Evolutionary conservation across 2,888 invertebrate species (phyloP), one percentile per base, ranked within the genome.

Genomic region (Lymantria dispar): DNA sequence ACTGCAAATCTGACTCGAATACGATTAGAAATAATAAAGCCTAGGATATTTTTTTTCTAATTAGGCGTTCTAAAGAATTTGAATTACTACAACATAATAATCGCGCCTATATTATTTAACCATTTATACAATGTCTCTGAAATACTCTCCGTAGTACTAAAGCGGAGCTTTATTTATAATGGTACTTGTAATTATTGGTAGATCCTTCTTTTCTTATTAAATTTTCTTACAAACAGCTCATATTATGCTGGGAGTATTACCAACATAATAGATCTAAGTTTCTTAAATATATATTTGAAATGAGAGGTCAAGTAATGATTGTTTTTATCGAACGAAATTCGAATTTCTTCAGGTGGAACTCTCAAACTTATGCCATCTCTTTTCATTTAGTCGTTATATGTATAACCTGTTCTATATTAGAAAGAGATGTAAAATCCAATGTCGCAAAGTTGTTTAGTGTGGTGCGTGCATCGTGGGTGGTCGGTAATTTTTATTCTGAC

Each of bases 381-480:
- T 31, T 71, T 53, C 36, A 30, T 9, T 51, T 12, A 51, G 47
- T 8, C 7, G 13, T 7, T 38, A 12, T 42, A 43, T 50, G 39
- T 14, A 38, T 41, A 48, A 48, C 47, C 46, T 58, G 54, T 62
- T 54, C 43, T 49, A 40, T 33, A 48, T 7, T 11, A 13, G 44
- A 66, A 13, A 13, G 56, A 38, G 60, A 60, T 7, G 42, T 50
- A n/a, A 22, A 39, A 59, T 0, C 0, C 41, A 47, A 45, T 50
- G 55, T 52, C 56, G 58, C 55, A 52, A 52, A 61, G 56, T 59
- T 54, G 52, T 57, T 59, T 54, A 57, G 50, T 57, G 50, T 53
- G 47, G 39, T 44, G 48, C 60, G 57, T 59, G 48, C 86, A 59
- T 70, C 83, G 86, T 89, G 89, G 89, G 89, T 88, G 89, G 89